These are phyloP conservation scores for Drymodes brunneopygia DNA, from an alignment of 2,113 vertebrate species.

Conservation along the genomic window DNA sequence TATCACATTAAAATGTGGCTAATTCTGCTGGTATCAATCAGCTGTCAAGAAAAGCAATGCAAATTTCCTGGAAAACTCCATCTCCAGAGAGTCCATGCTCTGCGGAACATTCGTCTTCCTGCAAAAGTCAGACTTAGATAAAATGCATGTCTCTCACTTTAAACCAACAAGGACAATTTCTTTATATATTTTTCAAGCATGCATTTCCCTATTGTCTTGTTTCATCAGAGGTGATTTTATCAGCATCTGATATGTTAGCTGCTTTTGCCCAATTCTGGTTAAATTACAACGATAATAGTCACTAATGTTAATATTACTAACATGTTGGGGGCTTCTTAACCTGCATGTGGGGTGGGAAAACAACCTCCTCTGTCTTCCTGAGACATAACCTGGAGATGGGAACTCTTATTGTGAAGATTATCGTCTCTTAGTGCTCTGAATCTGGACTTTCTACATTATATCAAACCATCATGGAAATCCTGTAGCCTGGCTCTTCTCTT, in stretches of 20 bases:
- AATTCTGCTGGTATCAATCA: not conserved
- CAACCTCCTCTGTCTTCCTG: not conserved
- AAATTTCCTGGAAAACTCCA: not conserved
- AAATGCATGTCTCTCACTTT: not conserved
- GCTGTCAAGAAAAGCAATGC: not conserved
- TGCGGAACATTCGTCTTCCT: not conserved
- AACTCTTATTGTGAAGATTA: not conserved
- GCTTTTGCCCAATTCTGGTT: not conserved
- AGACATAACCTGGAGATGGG: not conserved
- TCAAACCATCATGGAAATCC: not conserved
- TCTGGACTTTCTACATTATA: not conserved
- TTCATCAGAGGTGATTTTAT: not conserved
- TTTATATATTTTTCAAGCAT: not conserved
- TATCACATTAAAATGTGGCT: not conserved
- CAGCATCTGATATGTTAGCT: not conserved
- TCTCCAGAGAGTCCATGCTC: not conserved
- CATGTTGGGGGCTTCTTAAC: not conserved
- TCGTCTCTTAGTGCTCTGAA: not conserved
- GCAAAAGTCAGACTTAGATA: not conserved
- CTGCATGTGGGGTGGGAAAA: not conserved
- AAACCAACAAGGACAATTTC: not conserved
- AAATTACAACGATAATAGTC: not conserved
- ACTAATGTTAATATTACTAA: not conserved
- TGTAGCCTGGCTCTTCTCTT: not conserved
- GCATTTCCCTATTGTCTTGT: not conserved